Conservation (phyloP, 2,888 invertebrate genomes). For the Cheilosia variabilis region DNA sequence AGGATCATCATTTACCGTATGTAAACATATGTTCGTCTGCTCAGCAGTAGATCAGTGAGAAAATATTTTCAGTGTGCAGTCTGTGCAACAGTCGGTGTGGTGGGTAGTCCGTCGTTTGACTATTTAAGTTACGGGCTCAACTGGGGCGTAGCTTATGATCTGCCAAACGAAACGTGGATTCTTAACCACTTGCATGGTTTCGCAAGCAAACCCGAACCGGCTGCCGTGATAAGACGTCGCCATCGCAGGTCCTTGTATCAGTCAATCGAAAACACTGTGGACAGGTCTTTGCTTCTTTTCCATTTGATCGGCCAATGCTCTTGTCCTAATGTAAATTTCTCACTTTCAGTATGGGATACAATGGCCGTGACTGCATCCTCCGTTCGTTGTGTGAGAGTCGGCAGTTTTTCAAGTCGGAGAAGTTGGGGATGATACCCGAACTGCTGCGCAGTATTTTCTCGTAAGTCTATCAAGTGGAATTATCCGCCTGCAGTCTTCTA, state of each 20-base stretch:
- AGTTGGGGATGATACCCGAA: constrained; percentile 88
- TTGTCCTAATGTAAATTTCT: not conserved
- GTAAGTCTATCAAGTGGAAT: constrained; percentile 83
- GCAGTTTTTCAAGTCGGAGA: constrained; percentile 87
- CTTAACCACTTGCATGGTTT: constrained; percentile 82
- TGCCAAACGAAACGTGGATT: constrained; percentile 85
- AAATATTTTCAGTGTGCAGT: constrained; percentile 84
- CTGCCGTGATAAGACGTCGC: constrained; percentile 85
- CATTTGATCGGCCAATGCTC: not conserved
- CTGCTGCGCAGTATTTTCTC: constrained; percentile 89
- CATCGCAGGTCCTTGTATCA: constrained; percentile 79
- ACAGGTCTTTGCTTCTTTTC: constrained; percentile 85
- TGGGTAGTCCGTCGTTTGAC: constrained; percentile 85
- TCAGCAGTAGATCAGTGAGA: not conserved
- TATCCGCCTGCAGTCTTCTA: not conserved
- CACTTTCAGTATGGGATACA: constrained; percentile 88
- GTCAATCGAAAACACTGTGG: constrained; percentile 85
- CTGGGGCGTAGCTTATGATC: constrained; percentile 88
- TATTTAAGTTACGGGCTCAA: constrained; percentile 88
- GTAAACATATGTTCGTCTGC: constrained; percentile 74
- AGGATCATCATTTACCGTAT: constrained; percentile 85
- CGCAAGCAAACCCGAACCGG: constrained; percentile 76
- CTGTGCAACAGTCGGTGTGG: constrained; percentile 86
- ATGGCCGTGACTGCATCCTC: constrained; percentile 89
- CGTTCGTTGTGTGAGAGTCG: constrained; percentile 90